phyloP scores from a whole-genome alignment of 2,888 invertebrate species.

The Cremastobaeus sp. region DNA sequence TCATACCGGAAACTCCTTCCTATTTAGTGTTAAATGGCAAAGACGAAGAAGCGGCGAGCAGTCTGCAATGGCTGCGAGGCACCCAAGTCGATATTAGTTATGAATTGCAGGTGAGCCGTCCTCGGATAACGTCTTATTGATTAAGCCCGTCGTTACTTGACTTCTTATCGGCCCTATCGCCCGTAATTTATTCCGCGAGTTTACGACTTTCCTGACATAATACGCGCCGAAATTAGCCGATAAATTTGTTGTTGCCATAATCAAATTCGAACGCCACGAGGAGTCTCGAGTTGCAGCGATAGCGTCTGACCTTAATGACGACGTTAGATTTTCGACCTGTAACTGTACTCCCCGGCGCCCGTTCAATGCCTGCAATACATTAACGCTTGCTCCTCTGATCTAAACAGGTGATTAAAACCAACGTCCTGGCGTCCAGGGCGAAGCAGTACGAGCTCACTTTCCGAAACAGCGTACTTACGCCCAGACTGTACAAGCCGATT shows the following conservation, averaged over 20 bases:
- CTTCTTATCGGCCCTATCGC: slow-evolving; percentile 9
- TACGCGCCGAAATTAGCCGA: slow-evolving; percentile 2
- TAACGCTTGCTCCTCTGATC: no score
- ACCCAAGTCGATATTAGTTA: slow-evolving; percentile 87
- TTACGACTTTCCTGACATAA: slow-evolving; percentile 16
- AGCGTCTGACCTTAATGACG: no score
- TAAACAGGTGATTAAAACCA: slow-evolving; percentile 77
- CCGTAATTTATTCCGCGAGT: slow-evolving; percentile 12
- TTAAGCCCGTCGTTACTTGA: slow-evolving; percentile 8
- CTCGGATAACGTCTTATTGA: slow-evolving; percentile 55
- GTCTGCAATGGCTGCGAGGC: slow-evolving; percentile 90
- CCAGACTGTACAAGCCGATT: slow-evolving; percentile 84
- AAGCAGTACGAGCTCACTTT: slow-evolving; percentile 76
- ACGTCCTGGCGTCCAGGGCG: slow-evolving; percentile 75
- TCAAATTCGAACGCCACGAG: slow-evolving; percentile 1
- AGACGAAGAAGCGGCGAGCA: slow-evolving; percentile 84
- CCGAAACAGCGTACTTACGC: slow-evolving; percentile 74
- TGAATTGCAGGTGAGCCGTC: slow-evolving; percentile 80
- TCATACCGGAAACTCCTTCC: slow-evolving; percentile 93
- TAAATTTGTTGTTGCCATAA: slow-evolving; percentile 7
- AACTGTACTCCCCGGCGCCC: no score
- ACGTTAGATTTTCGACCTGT: no score
- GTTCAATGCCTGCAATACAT: no score
- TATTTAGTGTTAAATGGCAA: slow-evolving; percentile 87
- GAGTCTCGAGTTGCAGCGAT: no score